Conservation (phyloP, 2,113 vertebrate species). For the Lasiurus cinereus region DNA sequence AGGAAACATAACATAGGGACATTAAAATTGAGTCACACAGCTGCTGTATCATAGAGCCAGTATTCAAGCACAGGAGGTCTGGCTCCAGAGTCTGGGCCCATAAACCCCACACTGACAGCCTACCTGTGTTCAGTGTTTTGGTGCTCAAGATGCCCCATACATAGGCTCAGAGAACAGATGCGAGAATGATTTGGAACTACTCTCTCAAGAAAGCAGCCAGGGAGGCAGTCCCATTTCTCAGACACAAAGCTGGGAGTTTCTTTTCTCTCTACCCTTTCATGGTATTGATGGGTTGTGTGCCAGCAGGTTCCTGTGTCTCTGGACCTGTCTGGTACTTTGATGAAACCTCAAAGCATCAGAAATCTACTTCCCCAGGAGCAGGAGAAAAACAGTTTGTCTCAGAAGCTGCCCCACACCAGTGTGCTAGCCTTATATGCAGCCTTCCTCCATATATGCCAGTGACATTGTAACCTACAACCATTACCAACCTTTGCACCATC, state of each 20-base stretch:
- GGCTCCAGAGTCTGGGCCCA: background rate
- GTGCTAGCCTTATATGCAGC: background rate
- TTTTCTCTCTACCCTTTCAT: background rate
- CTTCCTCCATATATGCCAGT: background rate
- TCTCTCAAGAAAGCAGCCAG: background rate
- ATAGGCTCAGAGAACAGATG: background rate
- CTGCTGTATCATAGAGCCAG: background rate
- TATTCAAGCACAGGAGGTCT: slow-evolving; percentile 2
- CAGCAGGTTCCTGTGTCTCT: background rate
- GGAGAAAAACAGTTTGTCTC: background rate
- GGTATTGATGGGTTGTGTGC: background rate
- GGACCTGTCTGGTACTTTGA: background rate
- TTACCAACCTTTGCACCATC: background rate
- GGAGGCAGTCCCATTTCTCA: background rate
- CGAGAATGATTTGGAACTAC: background rate
- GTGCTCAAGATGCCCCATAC: background rate
- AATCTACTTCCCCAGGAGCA: background rate
- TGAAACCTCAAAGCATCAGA: background rate
- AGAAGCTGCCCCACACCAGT: background rate
- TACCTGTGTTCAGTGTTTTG: background rate
- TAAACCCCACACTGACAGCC: background rate
- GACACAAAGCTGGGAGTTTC: background rate
- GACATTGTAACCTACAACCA: background rate
- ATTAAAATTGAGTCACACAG: background rate
- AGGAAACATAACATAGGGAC: slow-evolving; percentile 5